Evolutionary conservation across 2,888 invertebrate species (phyloP).

Genomic region (Apomyelois bistriatella): DNA sequence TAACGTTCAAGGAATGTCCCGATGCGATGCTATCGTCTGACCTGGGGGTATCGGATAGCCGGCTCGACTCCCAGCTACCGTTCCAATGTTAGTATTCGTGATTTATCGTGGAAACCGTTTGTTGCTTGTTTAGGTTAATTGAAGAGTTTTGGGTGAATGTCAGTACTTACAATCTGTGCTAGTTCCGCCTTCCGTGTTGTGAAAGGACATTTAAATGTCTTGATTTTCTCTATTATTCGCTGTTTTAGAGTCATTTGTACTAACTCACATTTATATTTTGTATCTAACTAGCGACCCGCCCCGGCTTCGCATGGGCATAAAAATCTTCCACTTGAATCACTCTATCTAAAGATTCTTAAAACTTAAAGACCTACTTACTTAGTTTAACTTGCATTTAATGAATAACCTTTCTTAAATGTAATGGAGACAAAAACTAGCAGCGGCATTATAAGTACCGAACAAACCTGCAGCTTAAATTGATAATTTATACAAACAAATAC

Average conservation of each 20-base stretch:
- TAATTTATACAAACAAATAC: constrained; percentile 60
- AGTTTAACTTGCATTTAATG: too few relatives aligned
- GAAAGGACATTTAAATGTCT: constrained; percentile 6
- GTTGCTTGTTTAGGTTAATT: constrained; percentile 58
- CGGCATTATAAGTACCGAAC: constrained; percentile 7
- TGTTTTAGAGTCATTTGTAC: too few relatives aligned
- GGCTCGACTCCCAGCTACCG: constrained; percentile 64
- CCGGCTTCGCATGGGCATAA: too few relatives aligned
- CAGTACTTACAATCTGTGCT: constrained; percentile 10
- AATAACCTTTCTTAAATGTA: background rate
- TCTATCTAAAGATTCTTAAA: too few relatives aligned
- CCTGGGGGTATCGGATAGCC: constrained; percentile 67
- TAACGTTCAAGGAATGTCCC: constrained; percentile 62
- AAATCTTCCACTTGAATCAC: too few relatives aligned
- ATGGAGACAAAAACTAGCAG: background rate
- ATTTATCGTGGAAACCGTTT: constrained; percentile 62
- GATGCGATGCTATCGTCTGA: constrained; percentile 66
- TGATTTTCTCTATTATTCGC: too few relatives aligned
- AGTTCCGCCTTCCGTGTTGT: constrained; percentile 9
- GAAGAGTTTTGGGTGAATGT: constrained; percentile 30
- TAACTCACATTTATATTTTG: too few relatives aligned
- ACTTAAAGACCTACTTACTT: too few relatives aligned
- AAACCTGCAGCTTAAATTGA: constrained; percentile 41
- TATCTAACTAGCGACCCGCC: too few relatives aligned
- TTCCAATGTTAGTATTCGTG: constrained; percentile 48